A percentile compares a stretch with the other conserved stretches of the same genome.
phyloP scores from a whole-genome alignment of 1,140 invertebrate species.

The Oncopodura yosiiana region DNA sequence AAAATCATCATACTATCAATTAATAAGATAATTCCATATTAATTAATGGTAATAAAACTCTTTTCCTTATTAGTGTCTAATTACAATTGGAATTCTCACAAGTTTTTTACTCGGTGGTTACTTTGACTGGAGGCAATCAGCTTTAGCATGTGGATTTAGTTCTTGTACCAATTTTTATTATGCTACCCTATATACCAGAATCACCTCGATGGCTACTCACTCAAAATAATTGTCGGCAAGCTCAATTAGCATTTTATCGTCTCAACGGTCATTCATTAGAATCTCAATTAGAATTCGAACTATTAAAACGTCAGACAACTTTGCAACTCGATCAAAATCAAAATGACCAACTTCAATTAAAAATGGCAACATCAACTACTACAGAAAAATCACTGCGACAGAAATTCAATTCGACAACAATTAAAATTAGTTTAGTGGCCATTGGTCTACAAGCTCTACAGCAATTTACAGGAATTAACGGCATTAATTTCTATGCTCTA shows the following conservation, averaged over 20 bases:
- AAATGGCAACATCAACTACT: neutral
- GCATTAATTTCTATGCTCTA: slow-evolving; percentile 28
- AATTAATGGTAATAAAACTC: neutral
- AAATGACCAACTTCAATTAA: neutral
- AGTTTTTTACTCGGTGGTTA: slow-evolving; percentile 21
- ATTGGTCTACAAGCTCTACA: slow-evolving; percentile 22
- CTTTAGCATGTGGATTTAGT: slow-evolving; percentile 12
- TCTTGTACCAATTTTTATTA: slow-evolving; percentile 16
- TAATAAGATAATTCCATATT: neutral
- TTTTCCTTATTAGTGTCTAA: slow-evolving; percentile 18
- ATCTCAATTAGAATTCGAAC: neutral
- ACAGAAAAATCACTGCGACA: neutral
- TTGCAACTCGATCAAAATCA: neutral
- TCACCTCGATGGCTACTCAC: slow-evolving; percentile 27
- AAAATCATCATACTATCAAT: neutral
- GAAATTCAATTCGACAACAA: neutral
- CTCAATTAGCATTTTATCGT: slow-evolving; percentile 8
- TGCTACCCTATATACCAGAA: slow-evolving; percentile 21
- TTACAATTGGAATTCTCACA: slow-evolving; percentile 22
- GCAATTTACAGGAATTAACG: slow-evolving; percentile 28
- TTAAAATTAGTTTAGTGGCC: slow-evolving; percentile 18
- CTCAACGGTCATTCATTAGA: neutral
- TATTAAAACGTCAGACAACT: neutral
- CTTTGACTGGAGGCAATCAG: slow-evolving; percentile 16
- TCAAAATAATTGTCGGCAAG: neutral